phyloP scores from a whole-genome alignment of 2,113 vertebrate genomes.

The Menura novaehollandiae region DNA sequence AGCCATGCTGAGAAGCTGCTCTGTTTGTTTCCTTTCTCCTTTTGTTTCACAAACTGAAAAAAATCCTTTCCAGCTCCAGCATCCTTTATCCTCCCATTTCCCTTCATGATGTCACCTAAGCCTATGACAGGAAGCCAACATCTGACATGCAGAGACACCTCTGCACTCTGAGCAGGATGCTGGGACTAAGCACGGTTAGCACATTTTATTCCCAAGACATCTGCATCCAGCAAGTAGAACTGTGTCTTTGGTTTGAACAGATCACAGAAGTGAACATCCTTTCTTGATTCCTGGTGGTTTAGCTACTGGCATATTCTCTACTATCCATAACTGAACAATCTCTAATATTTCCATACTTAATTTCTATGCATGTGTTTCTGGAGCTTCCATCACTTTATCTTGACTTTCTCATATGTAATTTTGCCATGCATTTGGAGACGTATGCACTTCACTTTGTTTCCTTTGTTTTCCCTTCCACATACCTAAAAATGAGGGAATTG shows the following conservation, averaged over 20 bases:
- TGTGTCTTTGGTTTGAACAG: neutral
- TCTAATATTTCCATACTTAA: neutral
- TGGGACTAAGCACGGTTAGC: neutral
- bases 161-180: conserved; percentile 60
- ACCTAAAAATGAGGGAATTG: neutral
- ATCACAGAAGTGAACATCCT: neutral
- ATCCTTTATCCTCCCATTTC: conserved; percentile 65
- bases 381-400: neutral
- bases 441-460: neutral
- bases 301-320: neutral
- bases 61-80: conserved; percentile 47
- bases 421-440: neutral
- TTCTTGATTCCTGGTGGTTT: neutral
- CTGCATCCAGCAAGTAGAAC: neutral
- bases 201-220: conserved; percentile 44
- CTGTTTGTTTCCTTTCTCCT: conserved; percentile 62
- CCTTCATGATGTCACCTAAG: conserved; percentile 59
- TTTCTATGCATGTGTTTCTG: neutral
- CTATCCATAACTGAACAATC: neutral
- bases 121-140: conserved; percentile 49
- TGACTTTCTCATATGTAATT: neutral
- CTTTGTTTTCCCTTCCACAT: neutral
- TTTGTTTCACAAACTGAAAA: conserved; percentile 62
- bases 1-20: conserved; percentile 44
- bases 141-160: conserved; percentile 46